Conservation (phyloP, 2,797 vertebrate genomes). For the Gadopsis marmoratus region DNA sequence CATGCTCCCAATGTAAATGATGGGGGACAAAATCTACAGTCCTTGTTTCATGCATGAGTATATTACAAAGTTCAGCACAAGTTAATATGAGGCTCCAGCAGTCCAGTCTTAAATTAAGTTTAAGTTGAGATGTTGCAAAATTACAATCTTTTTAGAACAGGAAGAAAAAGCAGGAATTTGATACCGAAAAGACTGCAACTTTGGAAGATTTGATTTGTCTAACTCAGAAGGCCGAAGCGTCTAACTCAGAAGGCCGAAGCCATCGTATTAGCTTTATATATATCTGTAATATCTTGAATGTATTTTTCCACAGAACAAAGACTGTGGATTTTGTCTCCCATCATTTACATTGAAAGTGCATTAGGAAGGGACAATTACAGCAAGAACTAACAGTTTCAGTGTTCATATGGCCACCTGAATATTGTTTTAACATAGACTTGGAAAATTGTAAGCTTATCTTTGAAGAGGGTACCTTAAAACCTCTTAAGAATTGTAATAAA, state of each 20-base stretch:
- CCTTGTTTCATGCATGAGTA: too few species aligned
- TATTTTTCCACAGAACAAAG: too few species aligned
- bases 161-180: not conserved
- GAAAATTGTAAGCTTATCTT: not conserved
- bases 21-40: too few species aligned
- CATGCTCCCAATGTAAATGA: too few species aligned
- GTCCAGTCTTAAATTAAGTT: too few species aligned
- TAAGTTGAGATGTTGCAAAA: too few species aligned
- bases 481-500: too few species aligned
- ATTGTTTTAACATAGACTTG: not conserved
- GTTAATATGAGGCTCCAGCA: too few species aligned
- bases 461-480: not conserved
- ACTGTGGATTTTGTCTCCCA: not conserved
- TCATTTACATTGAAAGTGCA: not conserved
- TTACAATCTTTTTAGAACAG: not conserved
- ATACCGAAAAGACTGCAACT: not conserved
- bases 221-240: not conserved
- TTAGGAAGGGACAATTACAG: not conserved
- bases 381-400: not conserved
- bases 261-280: not conserved
- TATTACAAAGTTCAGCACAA: too few species aligned
- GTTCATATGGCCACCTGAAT: not conserved
- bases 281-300: not conserved
- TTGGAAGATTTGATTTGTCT: not conserved
- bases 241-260: not conserved